Percentiles rank a stretch among this genome's conserved stretches.
Evolutionary conservation across 2,888 invertebrate genomes (phyloP).

Genomic region (Euphydryas editha): DNA sequence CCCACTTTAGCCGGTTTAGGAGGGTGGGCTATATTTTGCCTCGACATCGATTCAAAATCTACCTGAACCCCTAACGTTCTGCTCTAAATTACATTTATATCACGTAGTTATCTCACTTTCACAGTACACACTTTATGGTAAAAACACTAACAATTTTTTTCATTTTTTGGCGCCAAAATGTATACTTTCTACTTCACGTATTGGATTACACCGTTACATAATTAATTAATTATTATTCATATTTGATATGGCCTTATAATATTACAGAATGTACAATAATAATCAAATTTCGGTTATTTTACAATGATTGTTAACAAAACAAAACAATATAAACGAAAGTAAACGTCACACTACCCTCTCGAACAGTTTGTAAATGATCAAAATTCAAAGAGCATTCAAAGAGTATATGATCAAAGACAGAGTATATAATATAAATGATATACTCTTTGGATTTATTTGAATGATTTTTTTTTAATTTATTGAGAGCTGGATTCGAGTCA

Average conservation of each 20-base stretch:
- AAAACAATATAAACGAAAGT: conserved; percentile 10
- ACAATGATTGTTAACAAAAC: conserved; percentile 6
- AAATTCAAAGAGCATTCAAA: no score
- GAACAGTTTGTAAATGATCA: conserved; percentile 31
- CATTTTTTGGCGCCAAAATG: conserved; percentile 34
- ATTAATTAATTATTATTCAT: not conserved
- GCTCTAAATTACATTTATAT: conserved; percentile 8
- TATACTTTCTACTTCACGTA: not conserved
- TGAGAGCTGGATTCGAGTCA: no score
- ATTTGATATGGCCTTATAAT: not conserved
- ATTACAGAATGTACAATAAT: not conserved
- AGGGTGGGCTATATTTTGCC: conserved; percentile 72
- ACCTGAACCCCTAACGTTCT: conserved; percentile 26
- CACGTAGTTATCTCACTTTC: not conserved
- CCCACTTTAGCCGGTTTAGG: conserved; percentile 72
- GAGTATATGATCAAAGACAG: no score
- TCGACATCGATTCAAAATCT: conserved; percentile 56
- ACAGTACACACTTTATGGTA: not conserved
- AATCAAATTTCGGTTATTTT: not conserved
- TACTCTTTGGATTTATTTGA: no score
- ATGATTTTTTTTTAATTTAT: no score
- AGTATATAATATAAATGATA: no score
- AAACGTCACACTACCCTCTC: conserved; percentile 27
- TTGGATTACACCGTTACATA: no score
- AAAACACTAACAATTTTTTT: not conserved